Percentiles rank a stretch among this genome's conserved stretches.
These are phyloP conservation scores for Mnemiopsis leidyi DNA, from an alignment of 37 sponge, comb jelly and placozoan genomes.

Conservation along the genomic window DNA sequence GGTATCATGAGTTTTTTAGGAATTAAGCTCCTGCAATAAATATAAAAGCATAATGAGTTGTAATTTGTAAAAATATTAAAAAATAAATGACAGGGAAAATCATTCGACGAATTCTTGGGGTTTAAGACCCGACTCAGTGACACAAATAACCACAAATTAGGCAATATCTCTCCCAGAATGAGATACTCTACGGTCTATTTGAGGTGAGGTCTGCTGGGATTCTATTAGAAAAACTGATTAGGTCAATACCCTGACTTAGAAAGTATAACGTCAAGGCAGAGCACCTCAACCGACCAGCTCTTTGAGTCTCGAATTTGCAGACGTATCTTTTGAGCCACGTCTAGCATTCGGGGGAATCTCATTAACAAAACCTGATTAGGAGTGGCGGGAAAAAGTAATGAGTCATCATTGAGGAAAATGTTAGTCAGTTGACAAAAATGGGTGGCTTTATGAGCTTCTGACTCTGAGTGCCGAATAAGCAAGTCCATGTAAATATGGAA, in stretches of 20 bases:
- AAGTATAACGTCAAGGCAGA: background rate
- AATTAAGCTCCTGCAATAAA: too few relatives aligned
- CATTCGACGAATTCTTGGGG: constrained; percentile 71
- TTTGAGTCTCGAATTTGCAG: background rate
- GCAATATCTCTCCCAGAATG: background rate
- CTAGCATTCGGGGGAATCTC: background rate
- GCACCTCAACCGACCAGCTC: too few relatives aligned
- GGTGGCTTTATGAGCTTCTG: too few relatives aligned
- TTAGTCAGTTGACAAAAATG: too few relatives aligned
- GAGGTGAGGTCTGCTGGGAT: background rate
- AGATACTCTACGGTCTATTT: too few relatives aligned
- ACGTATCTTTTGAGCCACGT: background rate
- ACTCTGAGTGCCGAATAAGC: background rate
- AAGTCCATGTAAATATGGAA: background rate
- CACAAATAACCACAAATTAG: background rate
- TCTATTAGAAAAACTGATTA: background rate
- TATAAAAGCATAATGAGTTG: too few relatives aligned
- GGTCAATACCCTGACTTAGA: background rate
- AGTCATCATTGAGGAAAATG: background rate
- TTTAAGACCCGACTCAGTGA: too few relatives aligned
- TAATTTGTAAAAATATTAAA: too few relatives aligned
- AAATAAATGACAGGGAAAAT: too few relatives aligned
- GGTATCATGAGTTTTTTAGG: too few relatives aligned
- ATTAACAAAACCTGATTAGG: too few relatives aligned
- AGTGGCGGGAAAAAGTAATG: background rate